Conservation (phyloP, 1,140 invertebrate genomes). For the Lordiphosa collinella region DNA sequence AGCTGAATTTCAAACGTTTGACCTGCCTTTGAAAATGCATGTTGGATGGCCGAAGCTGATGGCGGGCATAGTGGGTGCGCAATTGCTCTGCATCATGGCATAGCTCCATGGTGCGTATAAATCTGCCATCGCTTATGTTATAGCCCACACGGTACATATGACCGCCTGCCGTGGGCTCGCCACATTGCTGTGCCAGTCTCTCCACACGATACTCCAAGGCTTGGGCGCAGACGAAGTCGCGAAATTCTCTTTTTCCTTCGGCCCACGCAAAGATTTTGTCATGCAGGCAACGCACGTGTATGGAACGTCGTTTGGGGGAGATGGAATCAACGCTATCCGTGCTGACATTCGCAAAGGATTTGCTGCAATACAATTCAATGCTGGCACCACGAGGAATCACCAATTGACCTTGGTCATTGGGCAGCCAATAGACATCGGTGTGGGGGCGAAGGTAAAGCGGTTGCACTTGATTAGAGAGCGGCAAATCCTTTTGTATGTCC, state of each 20-base stretch:
- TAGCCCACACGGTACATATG: constrained; percentile 65
- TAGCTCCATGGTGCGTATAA: constrained; percentile 59
- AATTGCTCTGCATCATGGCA: constrained; percentile 51
- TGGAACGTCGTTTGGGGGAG: neutral
- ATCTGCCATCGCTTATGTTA: constrained; percentile 40
- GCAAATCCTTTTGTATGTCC: constrained; percentile 57
- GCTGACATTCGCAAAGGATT: constrained; percentile 32
- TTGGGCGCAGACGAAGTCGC: constrained; percentile 45
- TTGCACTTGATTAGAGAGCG: constrained; percentile 31
- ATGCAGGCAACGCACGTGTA: constrained; percentile 47
- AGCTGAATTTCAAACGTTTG: constrained; percentile 52
- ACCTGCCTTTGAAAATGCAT: constrained; percentile 54
- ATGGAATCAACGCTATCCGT: neutral
- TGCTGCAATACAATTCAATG: constrained; percentile 58
- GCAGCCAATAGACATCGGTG: constrained; percentile 55
- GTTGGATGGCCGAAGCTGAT: constrained; percentile 48
- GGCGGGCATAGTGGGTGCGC: constrained; percentile 49
- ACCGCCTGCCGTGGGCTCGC: constrained; percentile 1
- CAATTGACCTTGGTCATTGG: constrained; percentile 45
- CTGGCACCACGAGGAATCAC: constrained; percentile 40
- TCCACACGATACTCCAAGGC: constrained; percentile 42
- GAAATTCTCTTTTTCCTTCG: constrained; percentile 36
- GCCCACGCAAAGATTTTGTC: constrained; percentile 47
- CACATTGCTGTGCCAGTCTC: constrained; percentile 30
- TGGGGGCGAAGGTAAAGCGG: constrained; percentile 56